These are phyloP conservation scores for Falco punctatus DNA, from an alignment of 2,113 vertebrate species.

Conservation along the genomic window DNA sequence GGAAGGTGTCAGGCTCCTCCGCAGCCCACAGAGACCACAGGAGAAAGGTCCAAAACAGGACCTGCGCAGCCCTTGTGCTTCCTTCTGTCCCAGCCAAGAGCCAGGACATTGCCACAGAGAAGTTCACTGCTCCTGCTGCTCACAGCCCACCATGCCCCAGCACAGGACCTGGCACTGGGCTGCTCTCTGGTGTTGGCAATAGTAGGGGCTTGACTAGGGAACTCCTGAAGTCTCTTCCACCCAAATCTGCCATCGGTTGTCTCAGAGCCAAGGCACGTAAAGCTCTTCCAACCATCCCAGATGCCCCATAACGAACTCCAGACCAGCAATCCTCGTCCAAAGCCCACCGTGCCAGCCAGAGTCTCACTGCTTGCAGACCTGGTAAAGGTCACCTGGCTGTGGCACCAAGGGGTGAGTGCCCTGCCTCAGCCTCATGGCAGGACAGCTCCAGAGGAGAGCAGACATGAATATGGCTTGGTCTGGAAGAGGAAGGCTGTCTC, in stretches of 20 bases:
- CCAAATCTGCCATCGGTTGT: rapidly evolving
- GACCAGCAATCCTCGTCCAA: neutral
- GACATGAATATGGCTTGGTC: too few relatives aligned
- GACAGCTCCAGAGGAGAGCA: neutral
- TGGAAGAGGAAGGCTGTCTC: neutral
- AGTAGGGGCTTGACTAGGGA: neutral
- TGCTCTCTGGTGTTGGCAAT: neutral
- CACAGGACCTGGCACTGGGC: rapidly evolving
- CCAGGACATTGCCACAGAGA: neutral
- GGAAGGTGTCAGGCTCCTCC: neutral
- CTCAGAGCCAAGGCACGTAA: neutral
- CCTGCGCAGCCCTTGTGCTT: neutral
- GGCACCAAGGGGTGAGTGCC: neutral
- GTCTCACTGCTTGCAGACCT: neutral
- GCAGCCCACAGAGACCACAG: rapidly evolving
- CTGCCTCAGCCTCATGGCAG: neutral
- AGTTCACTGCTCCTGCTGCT: neutral
- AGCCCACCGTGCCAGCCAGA: rapidly evolving
- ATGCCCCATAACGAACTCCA: neutral
- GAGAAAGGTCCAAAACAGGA: neutral
- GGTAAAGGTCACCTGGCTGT: neutral
- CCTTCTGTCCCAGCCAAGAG: neutral
- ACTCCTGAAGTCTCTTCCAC: neutral
- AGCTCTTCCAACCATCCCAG: neutral
- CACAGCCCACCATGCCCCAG: neutral